Percentiles rank a stretch among this genome's conserved stretches.
phyloP scores from a whole-genome alignment of 2,888 invertebrate genomes.

The Biston stratarius region DNA sequence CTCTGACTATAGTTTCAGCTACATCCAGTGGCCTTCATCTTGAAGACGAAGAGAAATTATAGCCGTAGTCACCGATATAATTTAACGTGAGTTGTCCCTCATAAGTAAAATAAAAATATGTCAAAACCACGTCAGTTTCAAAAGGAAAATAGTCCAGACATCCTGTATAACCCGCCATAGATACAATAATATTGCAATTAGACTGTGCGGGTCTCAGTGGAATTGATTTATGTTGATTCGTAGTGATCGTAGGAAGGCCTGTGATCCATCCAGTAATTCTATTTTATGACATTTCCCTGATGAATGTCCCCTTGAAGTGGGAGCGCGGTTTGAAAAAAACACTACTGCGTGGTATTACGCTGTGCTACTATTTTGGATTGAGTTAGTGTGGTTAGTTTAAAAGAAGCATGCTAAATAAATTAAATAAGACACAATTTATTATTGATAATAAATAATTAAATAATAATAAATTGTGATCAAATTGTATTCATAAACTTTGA shows the following conservation, averaged over 20 bases:
- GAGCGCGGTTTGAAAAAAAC: slow-evolving; percentile 58
- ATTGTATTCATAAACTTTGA: too few relatives aligned
- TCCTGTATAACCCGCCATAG: slow-evolving; percentile 25
- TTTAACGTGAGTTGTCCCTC: too few relatives aligned
- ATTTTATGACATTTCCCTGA: slow-evolving; percentile 75
- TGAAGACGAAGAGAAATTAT: too few relatives aligned
- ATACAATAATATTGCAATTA: slow-evolving; percentile 66
- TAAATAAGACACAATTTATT: too few relatives aligned
- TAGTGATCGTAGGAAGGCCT: slow-evolving; percentile 73
- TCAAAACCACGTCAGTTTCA: too few relatives aligned
- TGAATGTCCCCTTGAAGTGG: slow-evolving; percentile 58
- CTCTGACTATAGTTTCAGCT: too few relatives aligned
- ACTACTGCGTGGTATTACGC: neutral
- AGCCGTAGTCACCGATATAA: too few relatives aligned
- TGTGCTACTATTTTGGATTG: slow-evolving; percentile 69
- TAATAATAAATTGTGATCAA: too few relatives aligned
- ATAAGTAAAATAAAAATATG: too few relatives aligned
- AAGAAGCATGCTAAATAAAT: slow-evolving; percentile 27
- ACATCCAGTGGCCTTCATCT: too few relatives aligned
- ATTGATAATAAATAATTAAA: too few relatives aligned
- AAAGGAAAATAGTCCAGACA: slow-evolving; percentile 6
- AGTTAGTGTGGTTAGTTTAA: slow-evolving; percentile 56
- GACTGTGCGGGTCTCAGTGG: slow-evolving; percentile 77
- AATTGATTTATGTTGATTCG: slow-evolving; percentile 84
- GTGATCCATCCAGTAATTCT: slow-evolving; percentile 76